Evolutionary conservation across 2,797 vertebrate species (phyloP).

Genomic region (Pantherophis vulpinus): DNA sequence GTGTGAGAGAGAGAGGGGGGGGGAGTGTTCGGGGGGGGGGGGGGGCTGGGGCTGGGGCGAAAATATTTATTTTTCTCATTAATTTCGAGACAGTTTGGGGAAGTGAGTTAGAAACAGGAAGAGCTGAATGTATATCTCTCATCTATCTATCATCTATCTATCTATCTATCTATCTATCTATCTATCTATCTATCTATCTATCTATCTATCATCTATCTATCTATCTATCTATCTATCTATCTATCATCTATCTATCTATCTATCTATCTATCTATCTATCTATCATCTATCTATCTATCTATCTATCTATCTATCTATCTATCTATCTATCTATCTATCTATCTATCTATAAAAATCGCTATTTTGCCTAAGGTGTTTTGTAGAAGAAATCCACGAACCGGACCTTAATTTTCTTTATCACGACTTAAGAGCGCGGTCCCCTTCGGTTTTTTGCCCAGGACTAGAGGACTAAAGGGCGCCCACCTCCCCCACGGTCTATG

Average conservation of each 20-base stretch:
- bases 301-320: no score
- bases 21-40: no score
- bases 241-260: no score
- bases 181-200: no score
- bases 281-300: no score
- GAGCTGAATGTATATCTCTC: background rate
- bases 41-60: background rate
- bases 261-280: no score
- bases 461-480: slow-evolving; percentile 1
- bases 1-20: background rate
- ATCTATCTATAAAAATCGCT: no score
- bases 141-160: no score
- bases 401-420: background rate
- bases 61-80: background rate
- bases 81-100: background rate
- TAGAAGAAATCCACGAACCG: background rate
- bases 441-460: background rate
- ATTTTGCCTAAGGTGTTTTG: background rate
- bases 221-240: no score
- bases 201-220: no score
- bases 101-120: background rate
- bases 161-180: no score
- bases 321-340: no score
- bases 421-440: background rate
- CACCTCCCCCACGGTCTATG: background rate